phyloP scores from a whole-genome alignment of 2,888 invertebrate genomes.

The Scaptomyza flava region DNA sequence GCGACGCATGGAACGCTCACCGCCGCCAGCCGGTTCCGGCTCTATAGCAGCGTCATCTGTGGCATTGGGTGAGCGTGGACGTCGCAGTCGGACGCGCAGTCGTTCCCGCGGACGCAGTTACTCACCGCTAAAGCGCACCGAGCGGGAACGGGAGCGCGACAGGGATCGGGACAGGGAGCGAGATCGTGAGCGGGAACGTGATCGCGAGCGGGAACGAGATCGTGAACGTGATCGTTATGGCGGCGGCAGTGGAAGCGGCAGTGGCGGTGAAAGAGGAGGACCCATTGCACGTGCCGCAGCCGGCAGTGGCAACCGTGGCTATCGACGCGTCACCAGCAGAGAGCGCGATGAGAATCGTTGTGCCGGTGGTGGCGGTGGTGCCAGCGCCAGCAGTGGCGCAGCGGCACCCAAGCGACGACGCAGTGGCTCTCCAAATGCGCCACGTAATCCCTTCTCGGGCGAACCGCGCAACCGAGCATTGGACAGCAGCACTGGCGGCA shows the following conservation, averaged over 20 bases:
- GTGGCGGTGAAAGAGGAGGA: conserved; percentile 20
- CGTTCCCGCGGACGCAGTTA: conserved; percentile 84
- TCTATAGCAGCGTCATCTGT: conserved; percentile 21
- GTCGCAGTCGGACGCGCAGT: conserved; percentile 79
- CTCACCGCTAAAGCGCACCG: conserved; percentile 78
- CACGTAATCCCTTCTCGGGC: conserved; percentile 65
- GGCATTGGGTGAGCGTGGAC: conserved; percentile 39
- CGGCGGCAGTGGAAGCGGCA: conserved; percentile 4
- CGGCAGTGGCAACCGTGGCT: conserved; percentile 58
- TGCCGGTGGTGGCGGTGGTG: conserved; percentile 58
- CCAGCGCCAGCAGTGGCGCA: conserved; percentile 14
- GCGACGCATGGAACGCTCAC: conserved; percentile 82
- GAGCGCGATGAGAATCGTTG: conserved; percentile 62
- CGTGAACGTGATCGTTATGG: conserved; percentile 58
- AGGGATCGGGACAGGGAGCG: conserved; percentile 68
- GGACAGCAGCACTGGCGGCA: conserved; percentile 48
- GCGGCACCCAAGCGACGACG: conserved; percentile 78
- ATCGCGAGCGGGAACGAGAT: conserved; percentile 40
- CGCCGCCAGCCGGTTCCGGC: conserved; percentile 60
- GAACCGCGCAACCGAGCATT: conserved; percentile 75
- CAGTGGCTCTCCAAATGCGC: conserved; percentile 77
- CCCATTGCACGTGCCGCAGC: conserved; percentile 18
- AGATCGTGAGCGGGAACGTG: conserved; percentile 63
- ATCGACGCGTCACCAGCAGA: conserved; percentile 73
- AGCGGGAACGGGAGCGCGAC: conserved; percentile 67